Percentiles rank a stretch among this genome's conserved stretches.
These are phyloP conservation scores for Pogonognathellus flavescens DNA, from an alignment of 1,140 invertebrate species.

Conservation along the genomic window DNA sequence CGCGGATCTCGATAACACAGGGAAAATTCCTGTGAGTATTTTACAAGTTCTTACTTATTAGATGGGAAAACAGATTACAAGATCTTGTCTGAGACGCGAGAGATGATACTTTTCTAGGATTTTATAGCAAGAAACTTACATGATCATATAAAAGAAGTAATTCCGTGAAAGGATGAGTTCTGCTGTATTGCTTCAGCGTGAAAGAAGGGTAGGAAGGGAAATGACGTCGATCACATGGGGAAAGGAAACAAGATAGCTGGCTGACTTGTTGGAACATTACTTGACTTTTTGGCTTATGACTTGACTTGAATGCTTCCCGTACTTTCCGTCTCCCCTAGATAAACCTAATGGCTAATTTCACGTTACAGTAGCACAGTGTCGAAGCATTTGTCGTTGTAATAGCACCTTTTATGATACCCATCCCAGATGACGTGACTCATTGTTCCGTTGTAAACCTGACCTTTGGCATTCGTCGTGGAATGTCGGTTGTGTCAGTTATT, in stretches of 20 bases:
- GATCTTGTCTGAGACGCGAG: slow-evolving; percentile 8
- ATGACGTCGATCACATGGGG: slow-evolving; percentile 39
- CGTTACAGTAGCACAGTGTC: slow-evolving; percentile 41
- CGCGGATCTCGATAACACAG: slow-evolving; percentile 27
- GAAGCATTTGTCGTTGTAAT: slow-evolving; percentile 41
- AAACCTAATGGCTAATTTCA: slow-evolving; percentile 47
- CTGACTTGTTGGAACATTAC: slow-evolving; percentile 39
- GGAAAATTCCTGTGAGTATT: slow-evolving; percentile 43
- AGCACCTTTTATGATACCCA: slow-evolving; percentile 43
- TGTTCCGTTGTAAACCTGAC: slow-evolving; percentile 46
- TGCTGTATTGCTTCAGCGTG: not conserved
- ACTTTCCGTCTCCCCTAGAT: slow-evolving; percentile 24
- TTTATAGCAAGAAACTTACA: slow-evolving; percentile 38
- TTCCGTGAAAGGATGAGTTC: slow-evolving; percentile 18
- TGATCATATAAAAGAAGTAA: slow-evolving; percentile 38
- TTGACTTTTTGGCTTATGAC: slow-evolving; percentile 44
- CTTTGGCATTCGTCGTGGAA: slow-evolving; percentile 30
- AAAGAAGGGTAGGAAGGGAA: not conserved
- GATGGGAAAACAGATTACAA: slow-evolving; percentile 17
- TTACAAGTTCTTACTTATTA: slow-evolving; percentile 50
- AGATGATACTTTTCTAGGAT: slow-evolving; percentile 45
- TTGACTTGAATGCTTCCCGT: slow-evolving; percentile 36
- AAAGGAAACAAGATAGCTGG: slow-evolving; percentile 34
- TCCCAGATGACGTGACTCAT: slow-evolving; percentile 47
- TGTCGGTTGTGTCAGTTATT: slow-evolving; percentile 29